Percentiles rank a stretch among this genome's conserved stretches.
phyloP scores from a whole-genome alignment of 2,113 vertebrate genomes.

The Coryphaenoides rupestris region DNA sequence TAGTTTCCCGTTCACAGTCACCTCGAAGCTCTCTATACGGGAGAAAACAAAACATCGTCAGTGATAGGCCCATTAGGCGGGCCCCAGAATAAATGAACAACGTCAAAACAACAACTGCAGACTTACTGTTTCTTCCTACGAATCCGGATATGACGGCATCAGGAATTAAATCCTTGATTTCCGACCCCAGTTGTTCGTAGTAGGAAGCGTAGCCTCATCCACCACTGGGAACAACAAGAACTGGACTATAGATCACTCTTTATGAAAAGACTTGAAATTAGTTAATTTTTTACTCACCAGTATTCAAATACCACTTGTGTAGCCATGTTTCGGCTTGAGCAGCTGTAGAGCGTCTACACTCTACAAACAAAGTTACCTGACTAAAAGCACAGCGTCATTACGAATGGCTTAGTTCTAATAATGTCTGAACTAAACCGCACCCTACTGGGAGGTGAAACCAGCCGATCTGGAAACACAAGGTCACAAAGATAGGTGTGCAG shows the following conservation, averaged over 20 bases:
- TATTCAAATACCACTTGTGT: slow-evolving; percentile 35
- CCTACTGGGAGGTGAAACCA: too few relatives aligned
- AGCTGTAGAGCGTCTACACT: background rate
- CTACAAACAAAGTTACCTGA: background rate
- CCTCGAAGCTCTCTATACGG: slow-evolving; percentile 62
- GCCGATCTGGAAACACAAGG: too few relatives aligned
- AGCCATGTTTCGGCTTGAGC: slow-evolving; percentile 13
- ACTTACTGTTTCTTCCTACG: slow-evolving; percentile 14
- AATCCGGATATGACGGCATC: slow-evolving; percentile 23
- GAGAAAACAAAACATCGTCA: background rate
- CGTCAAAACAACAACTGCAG: background rate
- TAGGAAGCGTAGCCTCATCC: slow-evolving; percentile 48
- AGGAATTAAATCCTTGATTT: slow-evolving; percentile 38
- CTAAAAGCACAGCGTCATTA: background rate
- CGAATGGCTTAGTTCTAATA: background rate
- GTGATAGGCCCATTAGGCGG: background rate
- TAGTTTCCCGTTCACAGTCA: slow-evolving; percentile 39
- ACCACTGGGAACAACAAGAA: slow-evolving; percentile 18
- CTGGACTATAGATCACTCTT: background rate
- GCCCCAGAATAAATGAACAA: background rate
- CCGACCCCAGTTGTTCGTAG: slow-evolving; percentile 36
- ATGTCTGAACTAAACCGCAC: background rate
- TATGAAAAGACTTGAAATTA: background rate
- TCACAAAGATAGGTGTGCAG: too few relatives aligned
- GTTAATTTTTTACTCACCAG: slow-evolving; percentile 42